Conservation (phyloP, 2,113 vertebrate species). For the Panthera tigris region DNA sequence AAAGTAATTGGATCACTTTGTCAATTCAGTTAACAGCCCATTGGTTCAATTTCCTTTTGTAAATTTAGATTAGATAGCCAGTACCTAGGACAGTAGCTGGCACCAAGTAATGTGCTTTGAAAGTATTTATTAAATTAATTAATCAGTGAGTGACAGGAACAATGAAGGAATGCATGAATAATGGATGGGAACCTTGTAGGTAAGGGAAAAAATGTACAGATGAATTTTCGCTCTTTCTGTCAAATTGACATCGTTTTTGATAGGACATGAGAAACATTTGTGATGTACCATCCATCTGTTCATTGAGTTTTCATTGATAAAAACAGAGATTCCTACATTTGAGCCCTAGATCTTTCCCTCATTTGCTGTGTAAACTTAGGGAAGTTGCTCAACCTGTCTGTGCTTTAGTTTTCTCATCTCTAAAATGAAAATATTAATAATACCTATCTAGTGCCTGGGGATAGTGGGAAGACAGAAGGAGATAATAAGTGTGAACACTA, state of each 20-base stretch:
- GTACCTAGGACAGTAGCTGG: not conserved
- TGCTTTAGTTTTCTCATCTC: not conserved
- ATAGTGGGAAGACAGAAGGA: not conserved
- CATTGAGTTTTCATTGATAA: not conserved
- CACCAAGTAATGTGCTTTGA: not conserved
- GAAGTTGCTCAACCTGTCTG: not conserved
- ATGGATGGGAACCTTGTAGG: not conserved
- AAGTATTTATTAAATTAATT: slow-evolving; percentile 52
- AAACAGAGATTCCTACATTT: not conserved
- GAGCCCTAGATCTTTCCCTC: not conserved
- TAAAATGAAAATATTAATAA: not conserved
- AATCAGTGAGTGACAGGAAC: not conserved
- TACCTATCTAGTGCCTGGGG: not conserved
- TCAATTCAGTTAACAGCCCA: slow-evolving; percentile 25
- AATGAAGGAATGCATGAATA: not conserved
- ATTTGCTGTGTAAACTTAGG: not conserved
- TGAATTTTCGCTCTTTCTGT: not conserved
- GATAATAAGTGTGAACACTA: fast-evolving
- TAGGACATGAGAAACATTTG: not conserved
- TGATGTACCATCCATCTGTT: not conserved
- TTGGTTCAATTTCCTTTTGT: slow-evolving; percentile 45
- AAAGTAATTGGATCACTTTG: slow-evolving; percentile 32
- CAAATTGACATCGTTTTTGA: not conserved
- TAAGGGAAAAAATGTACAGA: not conserved
- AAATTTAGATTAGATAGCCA: slow-evolving; percentile 24